Conservation (phyloP, 1,140 invertebrate species). For the Drosophila kurseongensis region DNA sequence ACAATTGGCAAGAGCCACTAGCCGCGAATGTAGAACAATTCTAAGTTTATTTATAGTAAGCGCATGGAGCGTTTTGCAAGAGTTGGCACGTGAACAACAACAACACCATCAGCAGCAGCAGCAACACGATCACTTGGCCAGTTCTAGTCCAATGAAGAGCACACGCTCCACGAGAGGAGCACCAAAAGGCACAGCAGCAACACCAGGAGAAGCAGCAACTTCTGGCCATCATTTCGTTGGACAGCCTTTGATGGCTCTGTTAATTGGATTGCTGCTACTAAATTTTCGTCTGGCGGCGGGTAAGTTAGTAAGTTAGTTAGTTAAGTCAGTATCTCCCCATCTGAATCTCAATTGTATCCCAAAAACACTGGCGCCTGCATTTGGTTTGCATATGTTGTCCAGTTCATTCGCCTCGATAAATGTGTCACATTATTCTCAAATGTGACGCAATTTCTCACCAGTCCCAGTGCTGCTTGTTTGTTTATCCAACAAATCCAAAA, state of each 20-base stretch:
- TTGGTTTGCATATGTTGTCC: not conserved
- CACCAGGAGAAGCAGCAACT: conserved; percentile 20
- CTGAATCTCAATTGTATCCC: not conserved
- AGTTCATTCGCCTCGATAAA: conserved; percentile 49
- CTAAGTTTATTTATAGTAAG: conserved; percentile 80
- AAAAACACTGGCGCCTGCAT: conserved; percentile 24
- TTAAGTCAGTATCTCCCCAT: not conserved
- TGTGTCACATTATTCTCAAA: conserved; percentile 69
- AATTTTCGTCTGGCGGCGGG: conserved; percentile 69
- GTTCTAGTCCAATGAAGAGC: conserved; percentile 65
- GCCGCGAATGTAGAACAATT: conserved; percentile 74
- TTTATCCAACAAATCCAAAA: conserved; percentile 37
- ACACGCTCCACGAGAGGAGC: conserved; percentile 42
- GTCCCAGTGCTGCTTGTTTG: conserved; percentile 32
- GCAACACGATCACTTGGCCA: conserved; percentile 50
- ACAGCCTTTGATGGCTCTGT: conserved; percentile 74
- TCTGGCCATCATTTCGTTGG: conserved; percentile 43
- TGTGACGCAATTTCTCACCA: conserved; percentile 71
- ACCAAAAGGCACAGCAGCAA: conserved; percentile 14
- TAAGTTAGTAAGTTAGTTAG: conserved; percentile 47
- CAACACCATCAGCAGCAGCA: conserved; percentile 12
- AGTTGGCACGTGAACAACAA: conserved; percentile 69
- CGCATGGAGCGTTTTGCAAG: conserved; percentile 73
- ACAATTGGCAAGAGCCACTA: conserved; percentile 50
- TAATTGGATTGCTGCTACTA: conserved; percentile 80